Evolutionary conservation across 2,888 invertebrate species (phyloP).

Genomic region (Augochlorella aurata): DNA sequence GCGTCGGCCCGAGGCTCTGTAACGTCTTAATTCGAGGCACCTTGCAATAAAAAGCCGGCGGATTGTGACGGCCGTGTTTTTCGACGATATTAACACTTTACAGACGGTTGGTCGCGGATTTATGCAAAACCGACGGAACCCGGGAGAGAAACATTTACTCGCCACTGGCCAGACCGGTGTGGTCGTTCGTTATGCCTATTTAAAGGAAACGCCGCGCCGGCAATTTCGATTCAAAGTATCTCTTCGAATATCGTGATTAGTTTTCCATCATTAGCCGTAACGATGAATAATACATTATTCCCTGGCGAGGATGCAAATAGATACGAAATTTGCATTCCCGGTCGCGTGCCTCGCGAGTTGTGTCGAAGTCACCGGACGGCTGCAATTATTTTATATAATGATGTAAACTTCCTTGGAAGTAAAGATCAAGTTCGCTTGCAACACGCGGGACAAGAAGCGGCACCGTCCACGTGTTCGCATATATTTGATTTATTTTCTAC

Average conservation of each 20-base stretch:
- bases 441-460: neutral
- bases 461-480: neutral
- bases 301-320: neutral
- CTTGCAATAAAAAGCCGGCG: neutral
- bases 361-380: neutral
- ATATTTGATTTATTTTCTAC: too few species aligned
- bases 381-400: conserved; percentile 8
- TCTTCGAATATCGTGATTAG: neutral
- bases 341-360: neutral
- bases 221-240: neutral
- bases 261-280: neutral
- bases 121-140: neutral
- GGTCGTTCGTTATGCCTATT: neutral
- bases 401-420: conserved; percentile 12
- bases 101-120: neutral
- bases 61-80: neutral
- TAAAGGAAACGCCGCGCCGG: neutral
- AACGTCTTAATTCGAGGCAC: conserved; percentile 11
- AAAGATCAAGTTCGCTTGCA: conserved; percentile 5
- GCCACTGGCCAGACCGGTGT: neutral
- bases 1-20: conserved; percentile 12
- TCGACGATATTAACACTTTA: neutral
- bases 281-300: conserved; percentile 12
- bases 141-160: neutral
- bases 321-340: conserved; percentile 6